These are phyloP conservation scores for Drosophila imparisetae DNA, from an alignment of 2,888 invertebrate species.

Conservation along the genomic window DNA sequence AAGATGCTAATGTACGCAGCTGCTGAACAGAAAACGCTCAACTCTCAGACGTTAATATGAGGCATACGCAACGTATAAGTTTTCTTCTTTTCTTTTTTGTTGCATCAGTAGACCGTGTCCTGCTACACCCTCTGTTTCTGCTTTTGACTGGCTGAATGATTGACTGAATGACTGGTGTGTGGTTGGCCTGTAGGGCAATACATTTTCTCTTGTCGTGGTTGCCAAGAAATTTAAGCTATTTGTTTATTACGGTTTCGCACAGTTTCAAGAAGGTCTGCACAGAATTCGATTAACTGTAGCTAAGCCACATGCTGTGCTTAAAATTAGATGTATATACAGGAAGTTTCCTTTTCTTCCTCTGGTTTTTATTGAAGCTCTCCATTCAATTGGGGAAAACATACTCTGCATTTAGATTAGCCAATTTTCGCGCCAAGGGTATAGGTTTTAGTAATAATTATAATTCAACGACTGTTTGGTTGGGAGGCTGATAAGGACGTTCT, in stretches of 20 bases:
- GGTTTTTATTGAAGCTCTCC: background rate
- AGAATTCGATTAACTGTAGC: slow-evolving; percentile 59
- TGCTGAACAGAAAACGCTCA: slow-evolving; percentile 11
- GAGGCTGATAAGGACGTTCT: background rate
- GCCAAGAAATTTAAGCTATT: slow-evolving; percentile 55
- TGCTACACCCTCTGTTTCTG: background rate
- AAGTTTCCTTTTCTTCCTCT: background rate
- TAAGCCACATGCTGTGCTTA: slow-evolving; percentile 44
- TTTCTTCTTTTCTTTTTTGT: slow-evolving; percentile 17
- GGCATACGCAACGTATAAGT: slow-evolving; percentile 67
- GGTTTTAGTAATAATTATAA: slow-evolving; percentile 12
- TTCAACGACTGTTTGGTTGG: slow-evolving; percentile 1
- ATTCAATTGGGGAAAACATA: slow-evolving; percentile 10
- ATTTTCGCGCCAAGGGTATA: slow-evolving; percentile 4
- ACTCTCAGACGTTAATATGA: slow-evolving; percentile 40
- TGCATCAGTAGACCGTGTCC: slow-evolving; percentile 6
- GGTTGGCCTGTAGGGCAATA: background rate
- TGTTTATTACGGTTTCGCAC: slow-evolving; percentile 50
- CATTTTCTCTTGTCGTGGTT: slow-evolving; percentile 23
- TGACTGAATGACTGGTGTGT: slow-evolving; percentile 9
- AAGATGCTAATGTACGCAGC: slow-evolving; percentile 50
- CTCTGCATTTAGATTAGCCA: slow-evolving; percentile 33
- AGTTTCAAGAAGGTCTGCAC: slow-evolving; percentile 31
- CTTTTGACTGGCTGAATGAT: background rate
- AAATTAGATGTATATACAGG: slow-evolving; percentile 30